Base-by-base conservation (phyloP, 2,888 invertebrate genomes). In the Hydraecia micacea region DNA sequence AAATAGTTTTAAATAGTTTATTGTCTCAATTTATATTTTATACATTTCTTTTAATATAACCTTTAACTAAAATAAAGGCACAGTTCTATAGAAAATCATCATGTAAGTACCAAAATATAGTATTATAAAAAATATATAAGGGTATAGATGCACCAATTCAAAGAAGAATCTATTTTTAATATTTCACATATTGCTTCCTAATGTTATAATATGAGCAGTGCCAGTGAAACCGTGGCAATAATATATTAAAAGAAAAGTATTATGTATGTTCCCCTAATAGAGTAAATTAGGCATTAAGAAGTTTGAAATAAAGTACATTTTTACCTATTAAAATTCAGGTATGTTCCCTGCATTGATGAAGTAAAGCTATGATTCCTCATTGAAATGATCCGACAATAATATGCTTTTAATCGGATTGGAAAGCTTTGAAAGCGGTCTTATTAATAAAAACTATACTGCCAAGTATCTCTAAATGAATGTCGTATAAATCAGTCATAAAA, bases 101-200 rank as follows among this genome's bases (percentile, higher is more conserved):
- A 86, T 88, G 79, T 89, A 91, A 88, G 91, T 91, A 92, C 91
- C 91, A 93, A 92, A 92, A 90, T 79, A 87, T 93, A 94, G 92
- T 92, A 92, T 93, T 92, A 86, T 80, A 77, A 79, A 42, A 91
- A 90, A 89, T 87, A 85, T 89, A 78, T 91, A 92, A 91, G 91
- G 90, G 88, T 91, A 93, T 92, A 86, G 92, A 92, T 93, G 94
- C 95, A 95, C 92, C 91, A 91, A 93, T 91, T 93, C 88, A 92
- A 92, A 92, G 89, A 90, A 90, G 88, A 89, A 91, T 93, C 91
- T 96, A 96, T 96, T 96, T 96, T 96, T 95, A 95, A 95, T 95
- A 95, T 91, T 90, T 91, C 91, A 92, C 92, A 89, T 91, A 91
- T 90, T 93, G 95, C 95, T 95, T 94, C 90, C 89, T 93, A 80